phyloP scores from a whole-genome alignment of 2,888 invertebrate genomes.

The Pollenia amentaria region DNA sequence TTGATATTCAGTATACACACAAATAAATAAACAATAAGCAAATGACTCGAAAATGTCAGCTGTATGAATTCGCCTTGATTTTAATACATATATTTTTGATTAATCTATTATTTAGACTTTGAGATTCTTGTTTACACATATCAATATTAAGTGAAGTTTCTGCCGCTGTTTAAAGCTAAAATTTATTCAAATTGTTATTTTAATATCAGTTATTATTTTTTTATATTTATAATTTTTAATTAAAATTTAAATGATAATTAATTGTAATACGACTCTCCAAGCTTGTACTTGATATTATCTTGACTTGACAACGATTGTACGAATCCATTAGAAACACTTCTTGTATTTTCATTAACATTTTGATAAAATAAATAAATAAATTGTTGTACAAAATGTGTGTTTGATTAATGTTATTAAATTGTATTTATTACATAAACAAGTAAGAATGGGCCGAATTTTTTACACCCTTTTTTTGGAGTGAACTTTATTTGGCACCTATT shows the following conservation, averaged over 20 bases:
- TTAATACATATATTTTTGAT: too few relatives aligned
- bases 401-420: slow-evolving; percentile 14
- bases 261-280: background rate
- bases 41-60: too few relatives aligned
- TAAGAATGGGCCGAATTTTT: too few relatives aligned
- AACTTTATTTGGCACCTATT: too few relatives aligned
- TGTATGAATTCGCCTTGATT: too few relatives aligned
- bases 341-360: slow-evolving; percentile 30
- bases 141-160: too few relatives aligned
- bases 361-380: background rate
- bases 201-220: background rate
- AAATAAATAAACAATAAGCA: too few relatives aligned
- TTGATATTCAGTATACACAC: too few relatives aligned
- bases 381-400: slow-evolving; percentile 12
- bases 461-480: too few relatives aligned
- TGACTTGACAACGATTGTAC: background rate
- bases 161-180: too few relatives aligned
- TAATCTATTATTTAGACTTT: slow-evolving; percentile 1
- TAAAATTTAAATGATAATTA: slow-evolving; percentile 24
- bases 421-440: background rate
- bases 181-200: slow-evolving; percentile 1
- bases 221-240: background rate
- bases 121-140: too few relatives aligned
- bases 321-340: slow-evolving; percentile 43
- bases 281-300: slow-evolving; percentile 15